These are phyloP conservation scores for Myiopsitta monachus DNA, from an alignment of 2,113 vertebrate genomes.

Conservation along the genomic window DNA sequence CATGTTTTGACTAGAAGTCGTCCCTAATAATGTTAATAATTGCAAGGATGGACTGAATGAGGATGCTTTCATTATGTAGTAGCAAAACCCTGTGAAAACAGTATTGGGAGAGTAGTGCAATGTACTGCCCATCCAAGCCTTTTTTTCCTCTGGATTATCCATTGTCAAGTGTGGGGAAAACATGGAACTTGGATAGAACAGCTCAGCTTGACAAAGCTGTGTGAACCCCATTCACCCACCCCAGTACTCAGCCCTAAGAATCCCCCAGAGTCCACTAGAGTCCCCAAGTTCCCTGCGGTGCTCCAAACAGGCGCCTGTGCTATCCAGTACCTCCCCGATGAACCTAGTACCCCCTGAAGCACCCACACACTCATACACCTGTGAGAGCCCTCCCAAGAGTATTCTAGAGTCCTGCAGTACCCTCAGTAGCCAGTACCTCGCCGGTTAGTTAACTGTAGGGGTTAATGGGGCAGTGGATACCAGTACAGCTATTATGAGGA, in stretches of 20 bases:
- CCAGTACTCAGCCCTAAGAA: background rate
- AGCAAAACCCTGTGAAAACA: background rate
- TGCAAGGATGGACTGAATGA: background rate
- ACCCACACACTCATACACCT: background rate
- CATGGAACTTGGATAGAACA: background rate
- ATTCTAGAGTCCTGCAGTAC: background rate
- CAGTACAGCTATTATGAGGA: background rate
- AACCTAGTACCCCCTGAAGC: background rate
- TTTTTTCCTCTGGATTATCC: background rate
- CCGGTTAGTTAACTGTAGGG: background rate
- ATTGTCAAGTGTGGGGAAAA: background rate
- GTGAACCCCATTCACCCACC: background rate
- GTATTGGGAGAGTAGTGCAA: background rate
- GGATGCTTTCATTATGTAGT: background rate
- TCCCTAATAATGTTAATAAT: background rate
- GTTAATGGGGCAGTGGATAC: background rate
- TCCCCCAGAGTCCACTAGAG: background rate
- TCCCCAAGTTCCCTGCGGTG: background rate
- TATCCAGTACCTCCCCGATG: background rate
- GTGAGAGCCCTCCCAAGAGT: background rate
- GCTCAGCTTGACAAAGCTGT: background rate
- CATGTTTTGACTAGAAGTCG: background rate
- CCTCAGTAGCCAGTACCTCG: background rate
- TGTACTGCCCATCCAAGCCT: background rate
- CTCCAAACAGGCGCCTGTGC: background rate